Conservation (phyloP, 2,113 vertebrate species). For the Pelecanus crispus region DNA sequence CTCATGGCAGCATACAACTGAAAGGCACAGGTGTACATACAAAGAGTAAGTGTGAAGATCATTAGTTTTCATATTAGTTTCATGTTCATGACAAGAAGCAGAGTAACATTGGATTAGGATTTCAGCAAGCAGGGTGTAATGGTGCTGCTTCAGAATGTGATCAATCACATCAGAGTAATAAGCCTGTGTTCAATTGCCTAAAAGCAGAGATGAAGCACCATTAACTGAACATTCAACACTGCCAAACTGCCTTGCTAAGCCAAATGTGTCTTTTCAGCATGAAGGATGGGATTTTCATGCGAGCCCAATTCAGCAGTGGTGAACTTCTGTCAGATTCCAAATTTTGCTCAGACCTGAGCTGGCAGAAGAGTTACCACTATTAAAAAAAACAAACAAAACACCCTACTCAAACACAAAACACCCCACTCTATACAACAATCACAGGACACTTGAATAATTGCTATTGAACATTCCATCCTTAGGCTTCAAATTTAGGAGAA, state of each 20-base stretch:
- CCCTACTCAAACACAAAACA: fast-evolving
- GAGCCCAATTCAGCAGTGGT: background rate
- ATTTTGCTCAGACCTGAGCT: background rate
- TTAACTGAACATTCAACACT: background rate
- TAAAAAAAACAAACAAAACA: background rate
- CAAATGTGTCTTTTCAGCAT: background rate
- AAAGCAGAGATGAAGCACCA: background rate
- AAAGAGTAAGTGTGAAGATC: background rate
- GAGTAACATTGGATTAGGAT: background rate
- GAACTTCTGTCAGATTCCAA: background rate
- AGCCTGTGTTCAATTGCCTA: background rate
- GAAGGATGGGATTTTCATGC: background rate
- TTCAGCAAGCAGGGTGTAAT: background rate
- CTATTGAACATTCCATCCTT: background rate
- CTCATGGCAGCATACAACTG: conserved; percentile 66
- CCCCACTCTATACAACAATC: fast-evolving
- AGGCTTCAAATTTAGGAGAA: background rate
- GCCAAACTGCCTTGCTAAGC: background rate
- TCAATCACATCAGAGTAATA: background rate
- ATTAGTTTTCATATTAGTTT: background rate
- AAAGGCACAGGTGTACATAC: background rate
- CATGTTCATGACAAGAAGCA: background rate
- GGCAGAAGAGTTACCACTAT: background rate
- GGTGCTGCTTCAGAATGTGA: background rate
- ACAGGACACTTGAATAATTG: background rate